Evolutionary conservation across 1,140 invertebrate genomes (phyloP).

Genomic region (Lasaia peninsularis): DNA sequence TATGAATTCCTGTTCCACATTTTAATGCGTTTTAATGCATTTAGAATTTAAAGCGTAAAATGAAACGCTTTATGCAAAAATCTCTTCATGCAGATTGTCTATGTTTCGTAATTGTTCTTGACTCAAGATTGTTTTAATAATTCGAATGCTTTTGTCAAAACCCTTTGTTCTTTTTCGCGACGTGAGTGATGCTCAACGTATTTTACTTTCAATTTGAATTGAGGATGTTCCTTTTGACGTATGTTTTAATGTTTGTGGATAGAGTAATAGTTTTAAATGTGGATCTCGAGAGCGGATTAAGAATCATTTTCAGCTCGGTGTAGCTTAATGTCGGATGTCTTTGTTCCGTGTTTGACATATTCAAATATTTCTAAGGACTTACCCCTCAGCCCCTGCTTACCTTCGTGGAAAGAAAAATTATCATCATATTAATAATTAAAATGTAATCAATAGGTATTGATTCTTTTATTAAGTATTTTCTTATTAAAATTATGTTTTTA

Average conservation of each 20-base stretch:
- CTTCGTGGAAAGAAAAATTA: not conserved
- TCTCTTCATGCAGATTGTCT: conserved; percentile 26
- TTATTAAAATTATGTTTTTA: too few relatives aligned
- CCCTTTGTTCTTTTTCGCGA: conserved; percentile 27
- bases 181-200: conserved; percentile 7
- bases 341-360: not conserved
- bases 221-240: conserved; percentile 2
- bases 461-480: too few relatives aligned
- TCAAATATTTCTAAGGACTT: not conserved
- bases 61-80: conserved; percentile 31
- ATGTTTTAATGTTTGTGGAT: not conserved
- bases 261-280: not conserved
- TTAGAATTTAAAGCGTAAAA: conserved; percentile 33
- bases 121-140: conserved; percentile 35
- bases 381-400: not conserved
- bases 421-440: too few relatives aligned
- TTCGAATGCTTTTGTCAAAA: conserved; percentile 28
- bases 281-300: not conserved
- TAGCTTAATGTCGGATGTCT: not conserved
- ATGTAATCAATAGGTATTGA: too few relatives aligned
- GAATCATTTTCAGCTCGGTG: not conserved
- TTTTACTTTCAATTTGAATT: conserved; percentile 7
- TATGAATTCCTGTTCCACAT: conserved; percentile 49
- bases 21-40: conserved; percentile 47
- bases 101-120: conserved; percentile 30